Evolutionary conservation across 1,140 invertebrate genomes (phyloP), one percentile per base, ranked within the genome.

Genomic region (Vanessa atalanta): DNA sequence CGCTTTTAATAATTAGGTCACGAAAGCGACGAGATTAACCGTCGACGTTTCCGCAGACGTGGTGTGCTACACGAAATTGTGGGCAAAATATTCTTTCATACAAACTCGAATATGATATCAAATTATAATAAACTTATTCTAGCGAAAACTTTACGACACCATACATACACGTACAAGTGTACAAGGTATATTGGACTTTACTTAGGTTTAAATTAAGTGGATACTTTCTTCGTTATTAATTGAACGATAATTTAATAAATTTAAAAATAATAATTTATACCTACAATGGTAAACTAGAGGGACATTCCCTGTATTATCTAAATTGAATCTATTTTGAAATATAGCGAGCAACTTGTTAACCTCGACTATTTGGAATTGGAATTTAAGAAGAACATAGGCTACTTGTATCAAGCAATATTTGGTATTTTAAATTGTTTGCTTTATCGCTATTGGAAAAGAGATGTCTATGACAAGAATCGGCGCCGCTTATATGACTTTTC

Each of bases 391-490:
- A 23, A 60, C 6, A 26, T 60, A 26, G 55, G 20, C 3, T 60
- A 60, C 20, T 26, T 60, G 23, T 60, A 31, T 60, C 55, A 60
- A 26, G 12, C 12, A 3, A 60, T 60, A 60, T 11, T n/a, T 60
- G 20, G 20, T 60, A 60, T 26, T 60, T 60, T 23, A 60, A 60
- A 26, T 60, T 26, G 13, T 60, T 60, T 60, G 16, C 72, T 47
- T 51, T 65, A 64, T 70, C 51, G 67, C 67, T 50, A 70, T 65
- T 64, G 66, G 65, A 43, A 48, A 67, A 74, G 61, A 70, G 66
- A 74, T 69, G 73, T 70, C 73, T 74, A 70, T 74, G 73, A 74
- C 73, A 74, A 67, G 43, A 65, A 74, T 74, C 60, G 73, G 73
- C 73, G 67, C 70, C 71, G 66, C 71, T 70, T 77, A 72, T 73